These are phyloP conservation scores for Ligdia adustata DNA, from an alignment of 2,888 invertebrate species.

Conservation along the genomic window DNA sequence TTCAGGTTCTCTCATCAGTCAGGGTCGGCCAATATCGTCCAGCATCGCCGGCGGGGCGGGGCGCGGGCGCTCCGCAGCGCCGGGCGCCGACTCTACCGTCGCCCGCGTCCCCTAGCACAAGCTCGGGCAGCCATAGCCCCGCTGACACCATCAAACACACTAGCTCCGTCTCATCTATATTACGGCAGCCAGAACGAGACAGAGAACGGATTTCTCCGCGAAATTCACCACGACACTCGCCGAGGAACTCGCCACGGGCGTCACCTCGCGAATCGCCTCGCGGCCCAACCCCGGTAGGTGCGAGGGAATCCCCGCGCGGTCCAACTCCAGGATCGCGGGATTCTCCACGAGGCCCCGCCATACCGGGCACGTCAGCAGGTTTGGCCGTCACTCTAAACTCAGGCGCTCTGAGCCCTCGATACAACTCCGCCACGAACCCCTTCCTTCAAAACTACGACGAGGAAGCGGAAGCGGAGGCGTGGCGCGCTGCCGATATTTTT, in stretches of 20 bases:
- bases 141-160: constrained; percentile 89
- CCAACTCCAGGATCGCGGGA: constrained; percentile 43
- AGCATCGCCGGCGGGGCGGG: constrained; percentile 86
- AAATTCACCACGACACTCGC: constrained; percentile 56
- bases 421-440: constrained; percentile 83
- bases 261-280: constrained; percentile 47
- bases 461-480: constrained; percentile 77
- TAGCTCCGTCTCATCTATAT: constrained; percentile 76
- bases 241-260: constrained; percentile 69
- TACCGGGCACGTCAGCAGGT: constrained; percentile 85
- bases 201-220: constrained; percentile 52
- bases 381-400: constrained; percentile 85
- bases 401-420: constrained; percentile 66
- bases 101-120: constrained; percentile 94
- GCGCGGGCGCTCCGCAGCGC: constrained; percentile 64
- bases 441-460: constrained; percentile 84
- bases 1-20: constrained; percentile 88
- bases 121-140: constrained; percentile 92
- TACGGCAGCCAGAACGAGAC: constrained; percentile 75
- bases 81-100: constrained; percentile 72
- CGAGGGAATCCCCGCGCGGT: constrained; percentile 67
- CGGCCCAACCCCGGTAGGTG: constrained; percentile 41
- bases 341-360: constrained; percentile 66
- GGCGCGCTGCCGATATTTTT: constrained; percentile 77
- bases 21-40: constrained; percentile 89